Base-by-base conservation (phyloP, 2,113 vertebrate genomes). In the Phylloscopus whistleri region DNA sequence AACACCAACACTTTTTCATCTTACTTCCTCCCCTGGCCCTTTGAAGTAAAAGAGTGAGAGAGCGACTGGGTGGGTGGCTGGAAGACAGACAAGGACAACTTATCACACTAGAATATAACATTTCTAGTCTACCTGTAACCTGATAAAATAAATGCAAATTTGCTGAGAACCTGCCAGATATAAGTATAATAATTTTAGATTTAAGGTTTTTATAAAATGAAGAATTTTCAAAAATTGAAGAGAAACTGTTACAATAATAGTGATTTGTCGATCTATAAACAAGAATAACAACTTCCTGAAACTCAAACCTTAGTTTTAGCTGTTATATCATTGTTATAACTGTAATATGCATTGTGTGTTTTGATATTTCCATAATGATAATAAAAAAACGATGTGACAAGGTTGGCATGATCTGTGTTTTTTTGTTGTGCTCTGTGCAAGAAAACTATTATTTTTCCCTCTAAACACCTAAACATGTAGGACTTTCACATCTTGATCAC, bases 341-440 rank as follows among this genome's bases (percentile, higher is more conserved):
- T 44, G 2, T 22, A 59, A 64, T 22, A 31, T 1, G 0, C 3
- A 24, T 16, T 62, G 22, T 22, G 3, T 2, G 17, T 79, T 67
- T 64, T 82, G 8, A 20, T 11, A 73, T 64, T 91, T 58, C 7
- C 3, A 2, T 33, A 82, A n/a, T 23, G 10, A 31, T 33, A 55
- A 51, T 70, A 56, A 62, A 77, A 52, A 44, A 10, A 0, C 7
- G 2, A 43, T 2, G 0, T 56, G n/a, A 41, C 13, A 74, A 69
- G 9, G 8, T 87, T 35, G 77, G 1, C 5, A 59, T 48, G 15
- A 75, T 69, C 6, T 93, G 17, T 43, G 3, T 6, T 62, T 72
- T 87, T 41, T 27, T 79, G 4, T 28, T 80, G 30, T 2, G 3
- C 3, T 39, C 2, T 44, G 7, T 33, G 76, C 78, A 76, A 4